Conservation (phyloP, 2,797 vertebrate genomes). For the Typhlichthys subterraneus region DNA sequence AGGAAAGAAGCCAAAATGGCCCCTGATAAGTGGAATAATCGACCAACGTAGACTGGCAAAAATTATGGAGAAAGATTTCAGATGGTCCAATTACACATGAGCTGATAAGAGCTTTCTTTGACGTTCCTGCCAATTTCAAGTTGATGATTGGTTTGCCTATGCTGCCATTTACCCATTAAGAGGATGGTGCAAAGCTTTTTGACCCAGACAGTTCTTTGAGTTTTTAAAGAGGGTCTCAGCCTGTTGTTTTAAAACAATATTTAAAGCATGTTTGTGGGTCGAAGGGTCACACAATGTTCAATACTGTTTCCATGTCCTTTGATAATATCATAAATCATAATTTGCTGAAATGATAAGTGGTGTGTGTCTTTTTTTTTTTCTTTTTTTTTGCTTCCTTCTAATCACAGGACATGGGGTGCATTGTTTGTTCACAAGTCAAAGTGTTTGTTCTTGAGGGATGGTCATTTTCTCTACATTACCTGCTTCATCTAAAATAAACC, state of each 20-base stretch:
- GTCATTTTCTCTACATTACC: too few species aligned
- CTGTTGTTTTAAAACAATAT: constrained; percentile 2
- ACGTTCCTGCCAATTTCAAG: constrained; percentile 5
- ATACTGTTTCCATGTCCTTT: neutral
- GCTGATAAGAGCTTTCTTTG: constrained; percentile 23
- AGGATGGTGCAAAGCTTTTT: neutral
- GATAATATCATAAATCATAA: neutral
- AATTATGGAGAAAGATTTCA: constrained; percentile 25
- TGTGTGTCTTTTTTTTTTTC: neutral
- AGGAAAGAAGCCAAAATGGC: constrained; percentile 40
- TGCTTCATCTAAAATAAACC: too few species aligned
- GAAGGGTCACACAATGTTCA: neutral
- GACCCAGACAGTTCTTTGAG: neutral
- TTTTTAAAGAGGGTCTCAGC: neutral
- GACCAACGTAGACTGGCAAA: constrained; percentile 11
- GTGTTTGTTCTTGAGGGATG: too few species aligned
- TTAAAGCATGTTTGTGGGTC: neutral
- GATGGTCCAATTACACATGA: constrained; percentile 8
- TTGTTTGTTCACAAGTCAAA: too few species aligned
- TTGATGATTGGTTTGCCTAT: constrained; percentile 6
- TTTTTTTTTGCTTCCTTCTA: neutral
- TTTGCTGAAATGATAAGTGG: neutral
- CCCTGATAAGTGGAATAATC: constrained; percentile 16
- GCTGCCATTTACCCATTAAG: constrained; percentile 17
- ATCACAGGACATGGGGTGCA: too few species aligned